Percentiles rank a stretch among this genome's conserved stretches.
These are phyloP conservation scores for Phymorhynchus buccinoides DNA, from an alignment of 1,140 invertebrate species.

Conservation along the genomic window DNA sequence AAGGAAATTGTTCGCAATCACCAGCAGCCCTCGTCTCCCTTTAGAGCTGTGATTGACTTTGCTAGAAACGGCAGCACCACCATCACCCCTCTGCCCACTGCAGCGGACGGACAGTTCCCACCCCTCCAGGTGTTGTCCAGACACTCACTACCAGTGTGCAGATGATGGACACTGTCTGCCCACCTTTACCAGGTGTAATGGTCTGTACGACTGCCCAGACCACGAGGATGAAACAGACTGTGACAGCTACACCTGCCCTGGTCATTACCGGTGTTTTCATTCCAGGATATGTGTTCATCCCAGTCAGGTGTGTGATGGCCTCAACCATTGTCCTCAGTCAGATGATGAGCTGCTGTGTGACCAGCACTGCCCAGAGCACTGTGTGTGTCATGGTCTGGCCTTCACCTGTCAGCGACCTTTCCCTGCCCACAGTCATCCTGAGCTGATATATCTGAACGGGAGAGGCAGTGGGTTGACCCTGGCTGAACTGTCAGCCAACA, in stretches of 20 bases:
- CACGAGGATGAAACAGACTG: conserved; percentile 26
- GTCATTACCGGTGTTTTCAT: conserved; percentile 3
- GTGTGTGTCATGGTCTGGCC: conserved; percentile 13
- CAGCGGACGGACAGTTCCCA: neutral
- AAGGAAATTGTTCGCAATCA: too few species aligned
- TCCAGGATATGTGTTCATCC: conserved; percentile 8
- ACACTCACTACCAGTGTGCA: conserved; percentile 16
- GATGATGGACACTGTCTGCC: conserved; percentile 5
- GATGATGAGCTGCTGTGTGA: conserved; percentile 26
- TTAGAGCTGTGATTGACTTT: neutral
- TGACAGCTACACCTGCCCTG: conserved; percentile 24
- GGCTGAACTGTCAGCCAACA: neutral
- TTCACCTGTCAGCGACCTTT: neutral
- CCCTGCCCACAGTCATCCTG: neutral
- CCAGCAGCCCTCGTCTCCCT: too few species aligned
- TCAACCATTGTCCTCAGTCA: conserved; percentile 6
- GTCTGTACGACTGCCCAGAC: conserved; percentile 25
- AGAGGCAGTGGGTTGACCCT: conserved; percentile 8
- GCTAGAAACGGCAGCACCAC: neutral
- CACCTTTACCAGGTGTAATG: conserved; percentile 21
- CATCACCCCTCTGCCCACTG: neutral
- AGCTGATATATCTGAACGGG: neutral
- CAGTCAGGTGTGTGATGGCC: conserved; percentile 24
- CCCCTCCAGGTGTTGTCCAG: neutral
- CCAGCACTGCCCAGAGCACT: neutral